phyloP scores from a whole-genome alignment of 2,113 vertebrate genomes.

The Potamarius usumacintae region DNA sequence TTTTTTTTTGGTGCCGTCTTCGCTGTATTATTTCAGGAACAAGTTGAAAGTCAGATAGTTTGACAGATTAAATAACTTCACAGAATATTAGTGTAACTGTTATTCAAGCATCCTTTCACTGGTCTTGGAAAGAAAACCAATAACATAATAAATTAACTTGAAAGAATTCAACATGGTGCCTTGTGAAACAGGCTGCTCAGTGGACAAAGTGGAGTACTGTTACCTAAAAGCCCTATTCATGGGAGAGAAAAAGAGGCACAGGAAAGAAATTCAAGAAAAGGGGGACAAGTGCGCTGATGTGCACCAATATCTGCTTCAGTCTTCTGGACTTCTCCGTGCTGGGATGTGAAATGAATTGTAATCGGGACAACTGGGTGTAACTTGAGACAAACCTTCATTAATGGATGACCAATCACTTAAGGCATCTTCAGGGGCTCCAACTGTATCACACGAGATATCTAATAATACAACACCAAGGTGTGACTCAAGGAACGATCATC shows the following conservation, averaged over 20 bases:
- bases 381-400: background rate
- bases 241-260: background rate
- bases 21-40: background rate
- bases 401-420: conserved; percentile 7
- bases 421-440: background rate
- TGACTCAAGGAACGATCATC: background rate
- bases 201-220: conserved; percentile 21
- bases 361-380: conserved; percentile 15
- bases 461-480: conserved; percentile 43
- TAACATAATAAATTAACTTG: background rate
- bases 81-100: background rate
- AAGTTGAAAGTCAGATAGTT: background rate
- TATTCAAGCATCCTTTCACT: background rate
- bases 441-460: background rate
- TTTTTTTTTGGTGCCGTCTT: background rate
- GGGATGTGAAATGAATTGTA: background rate
- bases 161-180: background rate
- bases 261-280: background rate
- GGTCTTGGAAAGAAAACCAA: background rate
- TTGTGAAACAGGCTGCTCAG: background rate
- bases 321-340: background rate
- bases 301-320: background rate
- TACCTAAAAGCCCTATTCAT: background rate
- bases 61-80: background rate
- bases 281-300: background rate